A percentile compares a stretch with the other conserved stretches of the same genome.
phyloP scores from a whole-genome alignment of 2,797 vertebrate genomes.

The Argentina silus region DNA sequence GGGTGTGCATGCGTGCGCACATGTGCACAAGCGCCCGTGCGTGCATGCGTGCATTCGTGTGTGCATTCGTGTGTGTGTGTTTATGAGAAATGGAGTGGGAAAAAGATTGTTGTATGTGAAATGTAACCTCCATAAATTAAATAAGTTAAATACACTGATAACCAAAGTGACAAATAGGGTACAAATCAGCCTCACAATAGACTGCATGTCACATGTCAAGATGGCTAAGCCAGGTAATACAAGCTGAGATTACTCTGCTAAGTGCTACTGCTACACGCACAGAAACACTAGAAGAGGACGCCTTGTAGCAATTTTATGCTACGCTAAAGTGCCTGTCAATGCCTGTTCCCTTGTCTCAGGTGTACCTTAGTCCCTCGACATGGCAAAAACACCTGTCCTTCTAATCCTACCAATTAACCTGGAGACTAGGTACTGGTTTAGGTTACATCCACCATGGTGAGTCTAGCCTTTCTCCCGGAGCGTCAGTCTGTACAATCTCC shows the following conservation, averaged over 20 bases:
- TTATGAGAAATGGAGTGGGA: neutral
- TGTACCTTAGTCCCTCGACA: conserved; percentile 55
- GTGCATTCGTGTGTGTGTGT: neutral
- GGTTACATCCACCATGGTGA: conserved; percentile 3
- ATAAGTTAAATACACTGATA: conserved; percentile 34
- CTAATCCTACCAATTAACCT: conserved; percentile 74
- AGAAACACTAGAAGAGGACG: conserved; percentile 46
- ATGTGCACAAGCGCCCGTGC: too few relatives aligned
- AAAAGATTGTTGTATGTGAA: conserved; percentile 1
- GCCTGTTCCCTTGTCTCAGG: conserved; percentile 55
- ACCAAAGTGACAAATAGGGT: conserved; percentile 36
- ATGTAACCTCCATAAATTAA: conserved; percentile 31
- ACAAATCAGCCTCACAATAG: conserved; percentile 15
- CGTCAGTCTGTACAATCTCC: conserved; percentile 73
- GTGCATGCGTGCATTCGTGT: too few relatives aligned
- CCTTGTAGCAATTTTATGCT: conserved; percentile 60
- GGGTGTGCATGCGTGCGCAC: too few relatives aligned
- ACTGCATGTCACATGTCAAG: conserved; percentile 20
- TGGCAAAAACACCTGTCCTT: conserved; percentile 73
- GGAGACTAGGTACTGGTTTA: neutral
- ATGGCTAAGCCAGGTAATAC: conserved; percentile 20
- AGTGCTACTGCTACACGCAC: conserved; percentile 21
- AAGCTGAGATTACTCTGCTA: conserved; percentile 28
- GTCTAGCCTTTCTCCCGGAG: conserved; percentile 63
- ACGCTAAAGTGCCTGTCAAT: conserved; percentile 46